Conservation (phyloP, 2,113 vertebrate genomes). For the Pseudorasbora parva region DNA sequence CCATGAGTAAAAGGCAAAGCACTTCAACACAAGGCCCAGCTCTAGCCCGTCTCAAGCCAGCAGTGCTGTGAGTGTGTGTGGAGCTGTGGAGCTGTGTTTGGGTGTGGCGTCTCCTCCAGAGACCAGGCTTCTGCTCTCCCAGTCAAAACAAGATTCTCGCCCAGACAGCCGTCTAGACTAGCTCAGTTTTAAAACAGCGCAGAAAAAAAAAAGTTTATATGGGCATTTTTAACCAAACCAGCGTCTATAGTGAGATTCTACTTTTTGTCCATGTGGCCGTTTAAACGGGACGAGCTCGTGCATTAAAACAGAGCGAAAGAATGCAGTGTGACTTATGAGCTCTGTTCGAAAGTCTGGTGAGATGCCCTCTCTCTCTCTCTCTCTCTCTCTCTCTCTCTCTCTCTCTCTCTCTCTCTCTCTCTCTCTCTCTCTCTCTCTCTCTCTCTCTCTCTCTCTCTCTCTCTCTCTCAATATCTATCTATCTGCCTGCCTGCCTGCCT, state of each 20-base stretch:
- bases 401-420: too few species aligned
- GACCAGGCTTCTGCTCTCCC: constrained; percentile 68
- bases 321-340: not conserved
- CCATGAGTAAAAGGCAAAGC: not conserved
- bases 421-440: too few species aligned
- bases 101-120: constrained; percentile 78
- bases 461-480: too few species aligned
- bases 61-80: constrained; percentile 20
- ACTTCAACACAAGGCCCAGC: too few species aligned
- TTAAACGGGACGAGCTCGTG: not conserved
- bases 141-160: constrained; percentile 76
- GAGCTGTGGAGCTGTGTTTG: constrained; percentile 71
- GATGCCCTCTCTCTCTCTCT: too few species aligned
- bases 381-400: too few species aligned
- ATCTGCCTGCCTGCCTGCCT: too few species aligned
- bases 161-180: constrained; percentile 46
- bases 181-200: constrained; percentile 4
- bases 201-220: not conserved
- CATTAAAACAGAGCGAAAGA: not conserved
- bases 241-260: not conserved
- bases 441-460: too few species aligned
- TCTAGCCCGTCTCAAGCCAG: too few species aligned
- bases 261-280: not conserved
- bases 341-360: not conserved
- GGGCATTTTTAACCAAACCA: not conserved